Evolutionary conservation across 2,888 invertebrate genomes (phyloP), one percentile per base, ranked within the genome.

Genomic region (Agrilus cyanescens): DNA sequence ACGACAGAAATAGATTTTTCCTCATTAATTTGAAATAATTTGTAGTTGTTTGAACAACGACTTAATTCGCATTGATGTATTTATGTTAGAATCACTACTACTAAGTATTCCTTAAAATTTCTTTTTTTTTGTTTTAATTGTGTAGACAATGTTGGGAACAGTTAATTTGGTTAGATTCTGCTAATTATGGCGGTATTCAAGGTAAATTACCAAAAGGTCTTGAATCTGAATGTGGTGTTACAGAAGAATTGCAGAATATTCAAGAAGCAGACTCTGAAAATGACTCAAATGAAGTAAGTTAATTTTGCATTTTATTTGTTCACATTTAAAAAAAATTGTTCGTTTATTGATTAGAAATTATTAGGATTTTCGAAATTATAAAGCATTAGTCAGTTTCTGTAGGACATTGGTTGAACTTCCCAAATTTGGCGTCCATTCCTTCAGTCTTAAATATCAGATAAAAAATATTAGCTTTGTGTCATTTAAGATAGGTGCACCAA

Each of bases 61-160:
- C n/a, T n/a, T n/a, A n/a, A n/a, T n/a, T n/a, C n/a, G n/a, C 37
- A 10, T 12, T 18, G 32, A 29, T 31, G 32, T 31, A 36, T 25
- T 16, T n/a, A 35, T 6, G 32, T 10, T 8, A n/a, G n/a, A 6
- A 18, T 12, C 30, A 7, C 4, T 5, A 10, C 18, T 5, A 44
- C 12, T 12, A 16, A 16, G 31, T 20, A 35, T 25, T 25, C 4
- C 1, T 12, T 6, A 36, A 40, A 32, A 14, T 29, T 40, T 12
- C 8, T 12, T 15, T n/a, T 18, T 38, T 20, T 6, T 41, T 20
- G 41, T 40, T 59, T 76, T 93, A 20, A 53, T 78, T 80, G 4
- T 84, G 82, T 63, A 81, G 82, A 54, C 82, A 86, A 59, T 87
- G 86, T 68, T 96, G 95, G 95, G 78, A 89, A 35, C 85, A 87